A percentile compares a stretch with the other conserved stretches of the same genome.
phyloP scores from a whole-genome alignment of 2,113 vertebrate species.

The Sula dactylatra region DNA sequence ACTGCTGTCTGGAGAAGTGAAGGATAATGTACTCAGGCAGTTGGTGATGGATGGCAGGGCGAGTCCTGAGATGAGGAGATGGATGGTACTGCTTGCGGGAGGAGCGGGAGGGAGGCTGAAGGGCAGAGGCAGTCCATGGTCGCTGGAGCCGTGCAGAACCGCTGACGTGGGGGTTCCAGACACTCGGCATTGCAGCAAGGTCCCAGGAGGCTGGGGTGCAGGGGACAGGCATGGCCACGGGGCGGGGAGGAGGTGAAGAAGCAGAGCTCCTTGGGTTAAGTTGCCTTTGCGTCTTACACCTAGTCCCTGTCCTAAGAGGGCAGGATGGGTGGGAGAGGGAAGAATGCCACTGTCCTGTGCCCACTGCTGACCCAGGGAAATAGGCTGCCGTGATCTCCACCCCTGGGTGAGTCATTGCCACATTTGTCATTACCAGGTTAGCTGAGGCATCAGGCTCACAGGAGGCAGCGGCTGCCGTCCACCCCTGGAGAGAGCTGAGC shows the following conservation, averaged over 20 bases:
- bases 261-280: not conserved
- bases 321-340: not conserved
- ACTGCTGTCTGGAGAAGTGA: not conserved
- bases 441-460: rapidly evolving
- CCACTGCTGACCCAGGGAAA: not conserved
- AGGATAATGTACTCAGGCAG: not conserved
- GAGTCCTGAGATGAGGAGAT: not conserved
- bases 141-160: not conserved
- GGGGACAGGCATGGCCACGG: rapidly evolving
- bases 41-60: slow-evolving; percentile 3
- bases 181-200: not conserved
- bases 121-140: not conserved
- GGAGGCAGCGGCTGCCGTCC: rapidly evolving
- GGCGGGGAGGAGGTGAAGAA: not conserved
- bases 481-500: not conserved
- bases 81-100: not conserved
- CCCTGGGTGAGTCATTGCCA: not conserved
- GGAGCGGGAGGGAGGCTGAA: not conserved
- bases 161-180: rapidly evolving
- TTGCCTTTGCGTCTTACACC: not conserved
- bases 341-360: not conserved
- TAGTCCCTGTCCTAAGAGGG: not conserved
- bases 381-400: not conserved
- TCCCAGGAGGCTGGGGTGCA: rapidly evolving
- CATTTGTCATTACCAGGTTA: not conserved